phyloP scores from a whole-genome alignment of 2,888 invertebrate genomes.

The Agrypnus murinus region DNA sequence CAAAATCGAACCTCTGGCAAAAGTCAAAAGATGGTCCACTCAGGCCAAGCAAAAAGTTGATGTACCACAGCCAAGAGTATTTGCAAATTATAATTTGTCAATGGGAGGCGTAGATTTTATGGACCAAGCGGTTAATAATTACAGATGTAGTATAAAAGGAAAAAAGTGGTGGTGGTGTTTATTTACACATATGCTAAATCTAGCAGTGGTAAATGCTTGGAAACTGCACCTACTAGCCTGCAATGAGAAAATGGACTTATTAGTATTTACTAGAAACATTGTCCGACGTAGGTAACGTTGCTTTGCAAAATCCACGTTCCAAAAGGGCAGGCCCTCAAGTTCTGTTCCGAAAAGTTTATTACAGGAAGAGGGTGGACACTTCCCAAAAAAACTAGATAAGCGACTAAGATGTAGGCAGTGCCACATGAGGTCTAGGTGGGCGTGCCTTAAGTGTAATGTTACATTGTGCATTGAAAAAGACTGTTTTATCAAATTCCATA shows the following conservation, averaged over 20 bases:
- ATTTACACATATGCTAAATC: conserved; percentile 42
- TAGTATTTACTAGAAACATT: conserved; percentile 32
- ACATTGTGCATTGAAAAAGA: conserved; percentile 39
- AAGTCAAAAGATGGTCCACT: conserved; percentile 39
- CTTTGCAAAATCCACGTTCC: conserved; percentile 16
- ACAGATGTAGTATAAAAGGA: conserved; percentile 26
- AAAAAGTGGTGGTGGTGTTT: conserved; percentile 46
- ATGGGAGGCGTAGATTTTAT: conserved; percentile 46
- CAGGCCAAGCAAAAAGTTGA: conserved; percentile 37
- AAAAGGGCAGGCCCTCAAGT: conserved; percentile 22
- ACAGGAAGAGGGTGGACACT: conserved; percentile 28
- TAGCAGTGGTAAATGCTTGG: conserved; percentile 39
- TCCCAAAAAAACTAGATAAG: conserved; percentile 38
- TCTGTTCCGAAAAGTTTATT: conserved; percentile 23
- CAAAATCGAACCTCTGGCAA: conserved; percentile 37
- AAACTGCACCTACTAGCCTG: neutral
- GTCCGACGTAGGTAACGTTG: conserved; percentile 22
- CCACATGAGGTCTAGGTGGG: conserved; percentile 36
- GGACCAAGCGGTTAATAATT: too few relatives aligned
- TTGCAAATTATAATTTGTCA: conserved; percentile 38
- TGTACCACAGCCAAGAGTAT: conserved; percentile 36
- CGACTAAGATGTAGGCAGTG: conserved; percentile 28
- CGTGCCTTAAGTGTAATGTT: conserved; percentile 26
- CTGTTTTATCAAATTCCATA: too few relatives aligned
- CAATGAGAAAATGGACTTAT: conserved; percentile 24